Conservation (phyloP, 2,113 vertebrate genomes). For the Gymnocephalus cernua region DNA sequence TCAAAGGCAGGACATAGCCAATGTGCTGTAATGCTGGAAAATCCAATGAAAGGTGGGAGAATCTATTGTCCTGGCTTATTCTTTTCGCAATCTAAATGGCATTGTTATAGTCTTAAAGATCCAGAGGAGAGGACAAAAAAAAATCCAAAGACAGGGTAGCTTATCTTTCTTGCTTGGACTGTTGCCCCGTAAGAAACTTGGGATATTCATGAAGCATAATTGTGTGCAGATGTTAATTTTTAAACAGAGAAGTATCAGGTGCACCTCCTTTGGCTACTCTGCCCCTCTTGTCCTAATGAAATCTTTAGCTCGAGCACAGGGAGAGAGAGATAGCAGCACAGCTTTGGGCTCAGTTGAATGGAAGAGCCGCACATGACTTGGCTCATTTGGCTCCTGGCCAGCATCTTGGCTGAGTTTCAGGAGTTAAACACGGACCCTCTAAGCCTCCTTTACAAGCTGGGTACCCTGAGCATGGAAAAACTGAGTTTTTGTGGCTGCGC, state of each 20-base stretch:
- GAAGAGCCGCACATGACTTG: constrained; percentile 78
- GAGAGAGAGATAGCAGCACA: constrained; percentile 66
- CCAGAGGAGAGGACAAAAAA: constrained; percentile 20
- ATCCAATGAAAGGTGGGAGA: constrained; percentile 51
- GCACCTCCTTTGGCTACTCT: constrained; percentile 75
- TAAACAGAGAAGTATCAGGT: constrained; percentile 85
- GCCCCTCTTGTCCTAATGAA: constrained; percentile 82
- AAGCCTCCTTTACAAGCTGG: constrained; percentile 82
- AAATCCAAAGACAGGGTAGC: constrained; percentile 48
- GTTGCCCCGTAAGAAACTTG: constrained; percentile 67
- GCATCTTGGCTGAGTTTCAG: constrained; percentile 82
- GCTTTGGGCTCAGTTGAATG: constrained; percentile 80
- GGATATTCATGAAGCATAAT: constrained; percentile 86
- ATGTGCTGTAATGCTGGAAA: constrained; percentile 41
- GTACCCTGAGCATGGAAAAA: constrained; percentile 82
- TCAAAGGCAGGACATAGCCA: constrained; percentile 51
- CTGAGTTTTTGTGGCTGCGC: constrained; percentile 71
- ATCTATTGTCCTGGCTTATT: constrained; percentile 37
- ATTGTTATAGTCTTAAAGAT: constrained; percentile 50
- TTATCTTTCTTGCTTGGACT: constrained; percentile 72
- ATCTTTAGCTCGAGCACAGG: constrained; percentile 73
- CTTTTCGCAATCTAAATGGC: constrained; percentile 29
- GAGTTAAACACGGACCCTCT: constrained; percentile 84
- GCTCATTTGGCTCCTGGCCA: constrained; percentile 79
- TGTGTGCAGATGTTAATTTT: constrained; percentile 84